A percentile compares a stretch with the other conserved stretches of the same genome.
phyloP scores from a whole-genome alignment of 2,113 vertebrate genomes.

The Neoarius graeffei region DNA sequence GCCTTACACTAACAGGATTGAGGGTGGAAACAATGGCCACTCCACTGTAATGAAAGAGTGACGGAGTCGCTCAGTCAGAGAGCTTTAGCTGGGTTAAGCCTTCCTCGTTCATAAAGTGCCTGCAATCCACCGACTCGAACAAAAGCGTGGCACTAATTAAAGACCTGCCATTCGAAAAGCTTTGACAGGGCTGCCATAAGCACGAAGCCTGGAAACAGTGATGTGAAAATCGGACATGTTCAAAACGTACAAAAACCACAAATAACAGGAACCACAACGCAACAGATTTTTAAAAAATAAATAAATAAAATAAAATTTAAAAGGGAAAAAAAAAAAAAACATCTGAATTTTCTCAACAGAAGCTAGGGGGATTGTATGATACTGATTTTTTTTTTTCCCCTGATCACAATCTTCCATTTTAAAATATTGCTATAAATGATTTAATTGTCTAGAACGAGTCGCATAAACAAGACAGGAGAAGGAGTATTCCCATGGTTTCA shows the following conservation, averaged over 20 bases:
- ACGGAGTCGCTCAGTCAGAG: constrained; percentile 55
- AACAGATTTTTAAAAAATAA: not conserved
- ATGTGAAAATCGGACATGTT: not conserved
- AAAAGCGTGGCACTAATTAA: constrained; percentile 69
- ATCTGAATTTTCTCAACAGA: not conserved
- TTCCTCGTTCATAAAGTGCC: constrained; percentile 54
- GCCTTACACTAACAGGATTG: constrained; percentile 74
- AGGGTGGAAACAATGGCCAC: constrained; percentile 66
- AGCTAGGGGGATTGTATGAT: not conserved
- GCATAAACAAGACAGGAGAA: not conserved
- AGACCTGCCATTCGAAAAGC: constrained; percentile 62
- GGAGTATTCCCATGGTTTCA: no score
- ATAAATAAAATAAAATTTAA: not conserved
- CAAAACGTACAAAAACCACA: not conserved
- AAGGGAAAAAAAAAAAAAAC: no score
- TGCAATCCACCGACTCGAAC: constrained; percentile 60
- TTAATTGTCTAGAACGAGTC: not conserved
- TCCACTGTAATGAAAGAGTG: constrained; percentile 67
- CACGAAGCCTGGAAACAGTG: not conserved
- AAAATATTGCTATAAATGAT: not conserved
- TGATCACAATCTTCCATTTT: not conserved
- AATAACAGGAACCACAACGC: not conserved
- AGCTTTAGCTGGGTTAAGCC: constrained; percentile 69
- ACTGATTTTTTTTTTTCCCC: not conserved
- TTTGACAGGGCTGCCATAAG: constrained; percentile 43